Conservation (phyloP, 1,140 invertebrate species). For the Luehdorfia chinensis region DNA sequence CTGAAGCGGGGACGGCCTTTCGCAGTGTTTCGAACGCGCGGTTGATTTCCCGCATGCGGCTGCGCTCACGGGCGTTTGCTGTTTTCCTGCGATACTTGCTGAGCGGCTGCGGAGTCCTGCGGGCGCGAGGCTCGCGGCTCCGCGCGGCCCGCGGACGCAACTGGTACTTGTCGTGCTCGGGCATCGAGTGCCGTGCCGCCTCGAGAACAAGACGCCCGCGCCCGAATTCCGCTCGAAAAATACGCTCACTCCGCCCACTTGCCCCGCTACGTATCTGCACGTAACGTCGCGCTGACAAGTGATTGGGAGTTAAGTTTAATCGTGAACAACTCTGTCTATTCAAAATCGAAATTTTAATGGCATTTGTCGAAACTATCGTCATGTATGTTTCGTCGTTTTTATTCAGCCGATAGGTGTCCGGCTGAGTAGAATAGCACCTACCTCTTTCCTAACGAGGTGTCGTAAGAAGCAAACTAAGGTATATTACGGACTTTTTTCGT, state of each 20-base stretch:
- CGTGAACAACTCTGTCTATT: too few species aligned
- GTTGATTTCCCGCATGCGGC: conserved; percentile 93
- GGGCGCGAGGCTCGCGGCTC: conserved; percentile 54
- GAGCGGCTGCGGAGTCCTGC: conserved; percentile 82
- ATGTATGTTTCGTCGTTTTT: too few species aligned
- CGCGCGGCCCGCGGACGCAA: conserved; percentile 69
- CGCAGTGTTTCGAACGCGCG: conserved; percentile 89
- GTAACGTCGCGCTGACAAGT: conserved; percentile 39
- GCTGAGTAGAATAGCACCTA: too few species aligned
- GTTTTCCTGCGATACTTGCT: conserved; percentile 94
- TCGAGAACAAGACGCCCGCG: conserved; percentile 49
- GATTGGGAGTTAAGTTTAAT: too few species aligned
- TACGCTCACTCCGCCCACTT: conserved; percentile 70
- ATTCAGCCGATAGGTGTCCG: too few species aligned
- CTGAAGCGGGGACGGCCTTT: conserved; percentile 83
- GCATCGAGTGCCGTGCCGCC: conserved; percentile 65
- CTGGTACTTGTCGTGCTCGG: conserved; percentile 74
- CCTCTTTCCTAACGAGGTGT: too few species aligned
- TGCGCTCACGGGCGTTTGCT: conserved; percentile 91
- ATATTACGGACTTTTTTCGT: too few species aligned
- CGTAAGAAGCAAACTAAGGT: too few species aligned
- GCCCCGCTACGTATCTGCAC: conserved; percentile 61
- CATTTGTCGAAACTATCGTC: too few species aligned
- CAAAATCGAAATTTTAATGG: too few species aligned
- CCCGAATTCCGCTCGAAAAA: conserved; percentile 60